These are phyloP conservation scores for Zosterops pallidus DNA, from an alignment of 2,113 vertebrate species.

Conservation along the genomic window DNA sequence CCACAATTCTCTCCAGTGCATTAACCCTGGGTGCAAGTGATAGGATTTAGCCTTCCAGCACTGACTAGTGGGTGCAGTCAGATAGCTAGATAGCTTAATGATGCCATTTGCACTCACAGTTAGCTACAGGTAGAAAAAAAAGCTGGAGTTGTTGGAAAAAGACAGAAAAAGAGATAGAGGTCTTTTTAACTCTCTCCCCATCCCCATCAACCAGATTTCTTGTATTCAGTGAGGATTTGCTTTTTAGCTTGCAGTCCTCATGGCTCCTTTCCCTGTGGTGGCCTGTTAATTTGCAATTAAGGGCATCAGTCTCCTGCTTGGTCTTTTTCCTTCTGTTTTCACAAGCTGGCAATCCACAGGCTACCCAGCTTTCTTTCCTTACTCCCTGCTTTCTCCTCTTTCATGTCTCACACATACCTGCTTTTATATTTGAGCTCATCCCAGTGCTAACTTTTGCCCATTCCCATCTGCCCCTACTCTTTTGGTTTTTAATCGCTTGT, in stretches of 20 bases:
- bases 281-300: neutral
- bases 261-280: neutral
- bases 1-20: conserved; percentile 27
- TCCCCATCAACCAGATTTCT: neutral
- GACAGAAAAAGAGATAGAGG: neutral
- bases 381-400: neutral
- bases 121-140: conserved; percentile 26
- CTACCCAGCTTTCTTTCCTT: neutral
- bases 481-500: neutral
- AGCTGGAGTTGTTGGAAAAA: neutral
- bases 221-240: neutral
- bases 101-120: conserved; percentile 46
- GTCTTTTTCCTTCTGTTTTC: neutral
- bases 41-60: conserved; percentile 38
- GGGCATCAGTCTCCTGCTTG: neutral
- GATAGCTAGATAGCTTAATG: conserved; percentile 60
- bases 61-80: conserved; percentile 30
- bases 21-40: conserved; percentile 54
- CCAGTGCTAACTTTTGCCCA: neutral
- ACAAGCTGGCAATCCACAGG: neutral
- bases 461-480: neutral
- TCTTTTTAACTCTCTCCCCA: neutral
- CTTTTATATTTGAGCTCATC: neutral
- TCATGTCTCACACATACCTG: neutral
- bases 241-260: neutral